Conservation (phyloP, 2,797 vertebrate species). For the Microctenopoma steveboyesi region DNA sequence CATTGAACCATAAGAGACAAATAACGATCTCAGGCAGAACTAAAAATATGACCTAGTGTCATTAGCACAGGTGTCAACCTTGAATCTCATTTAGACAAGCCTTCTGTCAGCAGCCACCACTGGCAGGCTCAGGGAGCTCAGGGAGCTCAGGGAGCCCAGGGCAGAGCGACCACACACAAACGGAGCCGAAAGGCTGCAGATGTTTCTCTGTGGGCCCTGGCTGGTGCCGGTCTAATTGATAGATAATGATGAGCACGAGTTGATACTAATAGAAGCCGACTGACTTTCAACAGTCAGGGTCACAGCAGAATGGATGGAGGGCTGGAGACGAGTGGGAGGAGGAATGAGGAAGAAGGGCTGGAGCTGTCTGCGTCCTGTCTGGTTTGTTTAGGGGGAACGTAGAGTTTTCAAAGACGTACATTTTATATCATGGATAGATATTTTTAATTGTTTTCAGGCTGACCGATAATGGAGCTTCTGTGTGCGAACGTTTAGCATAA, state of each 20-base stretch:
- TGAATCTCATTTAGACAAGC: conserved; percentile 30
- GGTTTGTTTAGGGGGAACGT: too few species aligned
- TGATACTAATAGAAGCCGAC: conserved; percentile 80
- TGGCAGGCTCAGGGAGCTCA: conserved; percentile 51
- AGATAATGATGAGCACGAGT: conserved; percentile 71
- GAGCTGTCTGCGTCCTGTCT: conserved; percentile 18
- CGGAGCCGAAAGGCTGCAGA: conserved; percentile 78
- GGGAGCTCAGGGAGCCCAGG: conserved; percentile 52
- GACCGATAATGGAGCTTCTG: too few species aligned
- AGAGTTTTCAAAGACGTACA: too few species aligned
- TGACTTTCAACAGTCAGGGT: conserved; percentile 71
- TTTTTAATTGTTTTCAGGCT: too few species aligned
- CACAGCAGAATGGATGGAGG: conserved; percentile 39
- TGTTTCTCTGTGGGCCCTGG: conserved; percentile 74
- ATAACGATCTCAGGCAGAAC: too few species aligned
- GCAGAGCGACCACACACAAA: conserved; percentile 39
- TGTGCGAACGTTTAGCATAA: too few species aligned
- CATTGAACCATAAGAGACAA: too few species aligned
- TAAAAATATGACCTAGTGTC: too few species aligned
- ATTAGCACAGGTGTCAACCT: conserved; percentile 34
- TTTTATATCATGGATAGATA: too few species aligned
- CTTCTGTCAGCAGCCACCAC: conserved; percentile 21
- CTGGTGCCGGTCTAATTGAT: conserved; percentile 78
- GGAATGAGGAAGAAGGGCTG: conserved; percentile 23
- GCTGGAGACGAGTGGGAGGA: conserved; percentile 31